Evolutionary conservation across 2,113 vertebrate genomes (phyloP).

Genomic region (Calypte anna): DNA sequence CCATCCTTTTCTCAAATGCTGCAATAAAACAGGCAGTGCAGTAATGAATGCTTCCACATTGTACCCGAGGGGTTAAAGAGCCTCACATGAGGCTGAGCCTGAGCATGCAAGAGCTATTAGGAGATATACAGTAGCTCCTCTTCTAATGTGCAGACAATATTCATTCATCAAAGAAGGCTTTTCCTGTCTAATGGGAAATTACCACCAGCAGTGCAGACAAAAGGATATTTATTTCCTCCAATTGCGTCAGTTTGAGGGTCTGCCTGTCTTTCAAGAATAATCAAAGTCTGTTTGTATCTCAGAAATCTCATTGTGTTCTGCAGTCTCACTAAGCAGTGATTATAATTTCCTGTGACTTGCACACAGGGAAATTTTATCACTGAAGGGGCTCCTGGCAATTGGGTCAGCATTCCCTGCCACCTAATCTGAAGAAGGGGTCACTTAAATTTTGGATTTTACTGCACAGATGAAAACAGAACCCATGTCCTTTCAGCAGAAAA

Average conservation of each 20-base stretch:
- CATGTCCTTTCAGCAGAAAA: neutral
- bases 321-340: conserved; percentile 23
- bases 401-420: neutral
- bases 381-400: neutral
- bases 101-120: conserved; percentile 39
- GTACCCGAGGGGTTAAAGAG: neutral
- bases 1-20: neutral
- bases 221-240: conserved; percentile 62
- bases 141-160: conserved; percentile 47
- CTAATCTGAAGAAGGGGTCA: neutral
- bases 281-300: conserved; percentile 51
- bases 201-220: conserved; percentile 52
- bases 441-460: neutral
- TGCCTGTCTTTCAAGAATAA: conserved; percentile 56
- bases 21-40: neutral
- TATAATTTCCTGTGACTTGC: conserved; percentile 44
- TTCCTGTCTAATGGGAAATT: conserved; percentile 62
- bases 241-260: conserved; percentile 6
- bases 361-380: conserved; percentile 1
- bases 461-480: neutral
- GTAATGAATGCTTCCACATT: neutral
- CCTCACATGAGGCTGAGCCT: neutral
- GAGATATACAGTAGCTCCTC: conserved; percentile 37
- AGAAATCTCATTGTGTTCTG: conserved; percentile 51
- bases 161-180: conserved; percentile 53